phyloP scores from a whole-genome alignment of 2,888 invertebrate species.

The Stenolophus ochropezus region DNA sequence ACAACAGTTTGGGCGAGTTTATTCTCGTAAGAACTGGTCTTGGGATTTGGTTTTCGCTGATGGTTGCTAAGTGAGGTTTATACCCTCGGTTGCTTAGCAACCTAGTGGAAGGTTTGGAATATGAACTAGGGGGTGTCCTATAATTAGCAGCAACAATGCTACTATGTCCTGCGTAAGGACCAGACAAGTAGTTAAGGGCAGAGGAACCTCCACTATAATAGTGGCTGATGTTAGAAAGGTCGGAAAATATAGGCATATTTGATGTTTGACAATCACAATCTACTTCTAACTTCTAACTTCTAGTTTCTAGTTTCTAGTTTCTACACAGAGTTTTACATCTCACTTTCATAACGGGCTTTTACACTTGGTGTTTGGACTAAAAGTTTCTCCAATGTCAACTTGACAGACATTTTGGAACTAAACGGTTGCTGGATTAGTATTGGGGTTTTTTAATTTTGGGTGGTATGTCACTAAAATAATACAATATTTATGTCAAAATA shows the following conservation, averaged over 20 bases:
- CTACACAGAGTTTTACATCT: neutral
- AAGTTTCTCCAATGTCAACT: neutral
- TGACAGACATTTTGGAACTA: constrained; percentile 4
- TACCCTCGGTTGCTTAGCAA: constrained; percentile 74
- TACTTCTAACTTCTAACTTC: neutral
- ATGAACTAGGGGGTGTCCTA: constrained; percentile 65
- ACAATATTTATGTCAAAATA: no score
- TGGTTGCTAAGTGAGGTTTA: constrained; percentile 84
- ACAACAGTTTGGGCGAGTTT: constrained; percentile 75
- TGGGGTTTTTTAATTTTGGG: neutral
- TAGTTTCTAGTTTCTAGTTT: neutral
- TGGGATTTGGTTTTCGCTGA: constrained; percentile 78
- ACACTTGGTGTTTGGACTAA: constrained; percentile 1
- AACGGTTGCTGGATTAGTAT: neutral
- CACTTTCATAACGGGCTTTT: constrained; percentile 5
- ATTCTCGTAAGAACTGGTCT: constrained; percentile 73
- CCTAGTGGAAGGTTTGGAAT: constrained; percentile 67
- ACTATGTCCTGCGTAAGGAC: constrained; percentile 76
- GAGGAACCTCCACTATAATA: constrained; percentile 75
- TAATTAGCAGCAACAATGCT: constrained; percentile 70
- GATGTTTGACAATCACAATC: constrained; percentile 45
- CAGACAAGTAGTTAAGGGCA: constrained; percentile 73
- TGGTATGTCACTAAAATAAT: neutral
- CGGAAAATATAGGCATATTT: constrained; percentile 85
- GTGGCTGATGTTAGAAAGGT: constrained; percentile 79